Evolutionary conservation across 2,888 invertebrate species (phyloP), one percentile per base, ranked within the genome.

Genomic region (Chaetoderma sp.): DNA sequence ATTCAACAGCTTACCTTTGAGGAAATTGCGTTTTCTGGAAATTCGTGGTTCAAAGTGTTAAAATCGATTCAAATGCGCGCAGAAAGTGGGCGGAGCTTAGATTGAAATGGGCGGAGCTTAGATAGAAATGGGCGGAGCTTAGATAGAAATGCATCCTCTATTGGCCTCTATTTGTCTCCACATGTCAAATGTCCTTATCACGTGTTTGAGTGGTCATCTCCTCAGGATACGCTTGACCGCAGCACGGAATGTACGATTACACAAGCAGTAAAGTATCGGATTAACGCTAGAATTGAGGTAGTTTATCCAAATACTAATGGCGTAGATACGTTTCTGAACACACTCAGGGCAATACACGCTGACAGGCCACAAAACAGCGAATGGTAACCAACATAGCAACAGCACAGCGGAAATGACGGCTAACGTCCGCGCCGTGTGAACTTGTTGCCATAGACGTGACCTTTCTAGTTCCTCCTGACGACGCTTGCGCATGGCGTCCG

Each of bases 331-430:
- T 13, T 28, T 28, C 16, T 28, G 28, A 2, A 52, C 18, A 30
- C 52, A 52, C 8, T 13, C 8, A n/a, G 52, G 52, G 52, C 83
- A 84, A 83, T 96, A 92, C 18, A 95, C 96, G 45, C 94, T 93
- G 81, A 95, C 88, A 62, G 96, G 88, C 87, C 96, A 96, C 75
- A 95, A 94, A 73, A 96, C 94, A 86, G 97, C 96, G 88, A 97
- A 97, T 69, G 96, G 96, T 78, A 96, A 89, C 96, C 96, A 96
- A 86, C 96, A 96, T 75, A 95, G 91, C 84, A 96, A 95, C 86
- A 96, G 96, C 74, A 95, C 94, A 65, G 95, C 96, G 94, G 96
- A 95, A 79, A 96, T 95, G 83, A 96, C 95, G 55, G 95, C 96
- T 76, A 97, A 88, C 16, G 96, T 96, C 88, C 96, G 96, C 13